These are phyloP conservation scores for Cremastinae sp. DNA, from an alignment of 2,888 invertebrate genomes.

Conservation along the genomic window DNA sequence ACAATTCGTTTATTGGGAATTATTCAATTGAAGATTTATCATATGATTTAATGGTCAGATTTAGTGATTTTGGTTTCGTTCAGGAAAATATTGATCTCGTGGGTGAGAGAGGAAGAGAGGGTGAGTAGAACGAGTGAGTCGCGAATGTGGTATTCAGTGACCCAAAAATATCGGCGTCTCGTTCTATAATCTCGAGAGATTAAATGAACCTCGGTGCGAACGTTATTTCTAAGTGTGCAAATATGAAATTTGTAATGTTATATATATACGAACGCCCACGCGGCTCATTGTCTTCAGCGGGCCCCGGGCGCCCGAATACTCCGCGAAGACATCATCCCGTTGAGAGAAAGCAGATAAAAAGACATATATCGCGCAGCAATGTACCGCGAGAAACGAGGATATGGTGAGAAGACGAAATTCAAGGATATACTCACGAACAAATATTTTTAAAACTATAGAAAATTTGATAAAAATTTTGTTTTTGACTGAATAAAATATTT, in stretches of 20 bases:
- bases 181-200: slow-evolving; percentile 37
- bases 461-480: no score
- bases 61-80: no score
- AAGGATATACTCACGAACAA: no score
- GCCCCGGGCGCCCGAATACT: slow-evolving; percentile 38
- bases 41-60: no score
- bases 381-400: neutral
- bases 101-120: slow-evolving; percentile 1
- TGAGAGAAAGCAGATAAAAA: slow-evolving; percentile 24
- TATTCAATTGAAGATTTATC: no score
- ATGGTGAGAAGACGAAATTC: slow-evolving; percentile 12
- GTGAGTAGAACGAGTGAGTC: slow-evolving; percentile 22
- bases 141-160: slow-evolving; percentile 67
- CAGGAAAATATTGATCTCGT: no score
- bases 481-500: no score
- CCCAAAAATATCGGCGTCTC: slow-evolving; percentile 69
- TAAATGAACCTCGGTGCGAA: no score
- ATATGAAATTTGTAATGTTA: slow-evolving; percentile 13
- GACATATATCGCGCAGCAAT: neutral
- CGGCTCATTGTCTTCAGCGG: slow-evolving; percentile 48
- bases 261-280: slow-evolving; percentile 54
- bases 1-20: no score
- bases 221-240: slow-evolving; percentile 8
- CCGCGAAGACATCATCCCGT: slow-evolving; percentile 21
- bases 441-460: no score